A percentile compares a stretch with the other conserved stretches of the same genome.
Evolutionary conservation across 2,797 vertebrate genomes (phyloP).

Genomic region (Okamejei kenojei): DNA sequence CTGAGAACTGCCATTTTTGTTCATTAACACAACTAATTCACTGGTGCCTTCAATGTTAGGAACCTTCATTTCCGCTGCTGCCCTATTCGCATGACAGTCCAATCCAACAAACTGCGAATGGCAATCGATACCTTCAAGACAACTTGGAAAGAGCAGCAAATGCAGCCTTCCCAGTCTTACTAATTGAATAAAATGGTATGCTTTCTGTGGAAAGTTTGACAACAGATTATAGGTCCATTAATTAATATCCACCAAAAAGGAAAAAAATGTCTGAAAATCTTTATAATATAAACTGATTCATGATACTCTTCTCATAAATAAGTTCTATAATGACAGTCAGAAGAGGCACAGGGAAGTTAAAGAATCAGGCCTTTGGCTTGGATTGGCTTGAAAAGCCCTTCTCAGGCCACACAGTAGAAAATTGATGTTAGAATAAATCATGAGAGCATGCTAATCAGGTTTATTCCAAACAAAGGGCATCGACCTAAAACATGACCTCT

Average conservation of each 20-base stretch:
- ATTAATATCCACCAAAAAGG: neutral
- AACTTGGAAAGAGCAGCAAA: neutral
- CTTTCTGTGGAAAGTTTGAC: neutral
- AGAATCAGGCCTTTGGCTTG: no score
- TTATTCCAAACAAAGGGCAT: no score
- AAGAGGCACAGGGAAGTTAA: no score
- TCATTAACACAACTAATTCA: neutral
- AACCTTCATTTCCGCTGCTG: neutral
- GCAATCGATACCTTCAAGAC: neutral
- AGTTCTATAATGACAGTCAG: neutral
- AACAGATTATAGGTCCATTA: neutral
- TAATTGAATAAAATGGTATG: neutral
- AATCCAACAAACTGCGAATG: neutral
- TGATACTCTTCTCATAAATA: neutral
- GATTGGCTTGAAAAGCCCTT: no score
- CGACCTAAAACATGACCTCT: no score
- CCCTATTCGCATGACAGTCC: neutral
- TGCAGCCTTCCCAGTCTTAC: neutral
- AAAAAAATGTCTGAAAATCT: neutral
- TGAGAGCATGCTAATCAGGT: no score
- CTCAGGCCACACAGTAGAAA: no score
- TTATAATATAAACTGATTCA: neutral
- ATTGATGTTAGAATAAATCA: no score
- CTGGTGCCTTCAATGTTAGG: neutral
- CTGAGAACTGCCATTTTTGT: neutral